Evolutionary conservation across 2,797 vertebrate genomes (phyloP).

Genomic region (Anolis apletophallus): DNA sequence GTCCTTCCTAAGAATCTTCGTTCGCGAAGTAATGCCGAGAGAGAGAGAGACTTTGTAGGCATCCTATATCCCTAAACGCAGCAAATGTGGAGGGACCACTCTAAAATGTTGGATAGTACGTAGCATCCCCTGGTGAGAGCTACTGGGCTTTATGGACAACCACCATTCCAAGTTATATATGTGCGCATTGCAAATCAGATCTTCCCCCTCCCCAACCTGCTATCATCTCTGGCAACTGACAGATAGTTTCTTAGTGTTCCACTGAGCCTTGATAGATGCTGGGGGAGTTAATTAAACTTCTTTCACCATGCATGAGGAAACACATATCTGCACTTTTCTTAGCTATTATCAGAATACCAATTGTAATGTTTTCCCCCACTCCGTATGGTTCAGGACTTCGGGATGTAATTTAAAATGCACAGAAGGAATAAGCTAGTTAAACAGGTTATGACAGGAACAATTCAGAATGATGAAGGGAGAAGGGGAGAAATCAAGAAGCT

Average conservation of each 20-base stretch:
- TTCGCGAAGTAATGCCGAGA: too few species aligned
- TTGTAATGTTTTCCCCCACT: not conserved
- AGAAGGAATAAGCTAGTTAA: conserved; percentile 17
- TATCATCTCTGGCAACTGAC: not conserved
- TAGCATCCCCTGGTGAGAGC: too few species aligned
- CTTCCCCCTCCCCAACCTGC: not conserved
- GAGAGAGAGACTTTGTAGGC: too few species aligned
- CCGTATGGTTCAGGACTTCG: conserved; percentile 12
- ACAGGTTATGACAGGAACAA: not conserved
- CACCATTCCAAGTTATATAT: not conserved
- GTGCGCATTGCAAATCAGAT: not conserved
- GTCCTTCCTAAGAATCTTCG: too few species aligned
- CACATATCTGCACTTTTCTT: not conserved
- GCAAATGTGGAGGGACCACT: too few species aligned
- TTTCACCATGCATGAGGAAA: not conserved
- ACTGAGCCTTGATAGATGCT: not conserved
- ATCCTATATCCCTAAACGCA: too few species aligned
- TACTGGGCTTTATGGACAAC: not conserved
- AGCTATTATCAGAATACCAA: conserved; percentile 2
- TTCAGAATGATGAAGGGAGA: not conserved
- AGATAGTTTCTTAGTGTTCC: not conserved
- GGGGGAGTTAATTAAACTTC: not conserved
- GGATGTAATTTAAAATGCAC: conserved; percentile 35
- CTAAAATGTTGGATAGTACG: too few species aligned
- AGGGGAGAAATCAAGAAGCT: not conserved